phyloP scores from a whole-genome alignment of 1,140 invertebrate species.

The Papilio helenus region DNA sequence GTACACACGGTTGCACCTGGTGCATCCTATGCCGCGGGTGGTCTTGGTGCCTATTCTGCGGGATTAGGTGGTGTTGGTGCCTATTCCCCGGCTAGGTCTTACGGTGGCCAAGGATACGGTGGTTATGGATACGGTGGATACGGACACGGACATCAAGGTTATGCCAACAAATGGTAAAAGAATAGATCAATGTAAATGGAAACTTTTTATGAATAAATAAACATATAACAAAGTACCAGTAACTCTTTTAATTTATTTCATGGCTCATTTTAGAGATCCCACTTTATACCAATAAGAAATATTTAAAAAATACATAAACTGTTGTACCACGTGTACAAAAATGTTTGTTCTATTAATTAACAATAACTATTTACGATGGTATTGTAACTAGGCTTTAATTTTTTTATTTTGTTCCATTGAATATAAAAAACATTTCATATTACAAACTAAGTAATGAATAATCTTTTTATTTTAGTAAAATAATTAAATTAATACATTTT shows the following conservation, averaged over 20 bases:
- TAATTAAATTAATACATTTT: too few species aligned
- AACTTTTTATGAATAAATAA: not conserved
- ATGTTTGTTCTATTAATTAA: too few species aligned
- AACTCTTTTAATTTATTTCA: not conserved
- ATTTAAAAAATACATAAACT: not conserved
- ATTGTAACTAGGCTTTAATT: too few species aligned
- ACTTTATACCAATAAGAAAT: not conserved
- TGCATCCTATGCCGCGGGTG: not conserved
- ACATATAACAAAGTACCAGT: not conserved
- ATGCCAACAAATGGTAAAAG: constrained; percentile 42
- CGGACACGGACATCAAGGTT: constrained; percentile 42
- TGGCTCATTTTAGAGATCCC: not conserved
- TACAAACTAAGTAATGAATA: too few species aligned
- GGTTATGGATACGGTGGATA: constrained; percentile 44
- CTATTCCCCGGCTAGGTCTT: constrained; percentile 39
- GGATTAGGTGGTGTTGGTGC: constrained; percentile 10
- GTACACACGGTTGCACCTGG: not conserved
- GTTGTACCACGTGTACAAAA: too few species aligned
- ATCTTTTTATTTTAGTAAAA: too few species aligned
- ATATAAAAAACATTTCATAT: too few species aligned
- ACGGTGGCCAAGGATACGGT: constrained; percentile 35
- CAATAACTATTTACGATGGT: too few species aligned
- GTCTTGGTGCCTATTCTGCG: constrained; percentile 8
- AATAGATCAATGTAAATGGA: not conserved
- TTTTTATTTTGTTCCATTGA: too few species aligned